Evolutionary conservation across 2,888 invertebrate species (phyloP).

Genomic region (Malachius bipustulatus): DNA sequence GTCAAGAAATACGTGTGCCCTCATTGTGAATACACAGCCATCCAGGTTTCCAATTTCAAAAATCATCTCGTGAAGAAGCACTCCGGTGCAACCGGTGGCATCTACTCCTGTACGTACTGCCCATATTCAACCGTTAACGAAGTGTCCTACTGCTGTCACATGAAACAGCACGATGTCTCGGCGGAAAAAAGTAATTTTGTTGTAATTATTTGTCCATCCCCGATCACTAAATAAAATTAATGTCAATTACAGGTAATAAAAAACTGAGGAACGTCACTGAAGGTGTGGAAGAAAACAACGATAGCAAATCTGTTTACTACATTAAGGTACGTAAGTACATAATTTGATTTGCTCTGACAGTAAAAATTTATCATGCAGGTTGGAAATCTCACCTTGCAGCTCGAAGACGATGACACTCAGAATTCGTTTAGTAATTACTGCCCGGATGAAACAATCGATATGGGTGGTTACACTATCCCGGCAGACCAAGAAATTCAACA

Average conservation of each 20-base stretch:
- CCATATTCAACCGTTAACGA: slow-evolving; percentile 48
- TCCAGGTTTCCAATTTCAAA: slow-evolving; percentile 58
- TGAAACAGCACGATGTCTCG: slow-evolving; percentile 38
- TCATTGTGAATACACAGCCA: slow-evolving; percentile 54
- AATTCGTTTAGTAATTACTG: slow-evolving; percentile 26
- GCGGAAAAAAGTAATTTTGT: no score
- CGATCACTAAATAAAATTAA: no score
- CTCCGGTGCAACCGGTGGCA: slow-evolving; percentile 37
- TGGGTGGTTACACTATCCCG: slow-evolving; percentile 46
- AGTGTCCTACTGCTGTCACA: slow-evolving; percentile 41
- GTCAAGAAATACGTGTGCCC: slow-evolving; percentile 48
- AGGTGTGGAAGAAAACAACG: slow-evolving; percentile 4
- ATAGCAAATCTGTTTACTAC: slow-evolving; percentile 9
- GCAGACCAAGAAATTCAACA: slow-evolving; percentile 35
- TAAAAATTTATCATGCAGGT: slow-evolving; percentile 13
- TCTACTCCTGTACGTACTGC: slow-evolving; percentile 43
- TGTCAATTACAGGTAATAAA: no score
- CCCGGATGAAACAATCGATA: slow-evolving; percentile 40
- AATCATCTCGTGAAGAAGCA: slow-evolving; percentile 45
- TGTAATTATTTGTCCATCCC: no score
- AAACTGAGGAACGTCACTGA: background rate
- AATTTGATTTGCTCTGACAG: slow-evolving; percentile 2
- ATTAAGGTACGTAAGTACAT: slow-evolving; percentile 7
- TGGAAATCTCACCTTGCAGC: slow-evolving; percentile 22
- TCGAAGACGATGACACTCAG: slow-evolving; percentile 40